Evolutionary conservation across 2,888 invertebrate species (phyloP), one percentile per base, ranked within the genome.

Genomic region (Aphidius colemani): DNA sequence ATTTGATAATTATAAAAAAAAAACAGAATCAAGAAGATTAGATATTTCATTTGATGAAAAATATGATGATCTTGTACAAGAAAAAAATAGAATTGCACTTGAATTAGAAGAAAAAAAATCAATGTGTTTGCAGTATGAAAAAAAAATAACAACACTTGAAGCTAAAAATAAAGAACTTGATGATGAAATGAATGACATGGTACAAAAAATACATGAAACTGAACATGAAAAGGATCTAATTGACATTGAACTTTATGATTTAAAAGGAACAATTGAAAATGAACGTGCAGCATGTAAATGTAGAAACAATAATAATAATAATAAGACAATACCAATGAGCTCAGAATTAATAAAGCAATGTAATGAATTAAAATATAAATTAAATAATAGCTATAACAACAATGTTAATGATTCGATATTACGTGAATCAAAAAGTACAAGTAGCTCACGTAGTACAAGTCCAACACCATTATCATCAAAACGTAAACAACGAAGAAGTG

Each of bases 81-180:
- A 76, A 40, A 79, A 78, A 44, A 75, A 74, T 68, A 69, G 63
- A 40, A 66, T 75, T 56, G 71, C 76, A 63, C 83, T 84, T 51
- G 85, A 85, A 65, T 64, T 86, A 7, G 84, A 85, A 66, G 78
- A 45, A 68, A 82, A 80, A 11, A 82, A 78, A 51, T 75, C 82
- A 7, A 75, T 78, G 1, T 68, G 86, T 39, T 66, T 74, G 0
- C 67, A 75, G 1, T 82, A 82, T 59, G 82, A 81, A 49, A 77
- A 76, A 30, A 83, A 80, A 10, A 81, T 83, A 66, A 79, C 80
- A 45, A 83, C 83, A 13, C 71, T 85, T 7, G 75, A 74, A 43
- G 70, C 75, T 41, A 78, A 79, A n/a, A 84, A 83, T 72, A 78
- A 79, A 40, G 85, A 86, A 2, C 68, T 86, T 51, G 86, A 86